Evolutionary conservation across 2,113 vertebrate species (phyloP).

Genomic region (human): DNA sequence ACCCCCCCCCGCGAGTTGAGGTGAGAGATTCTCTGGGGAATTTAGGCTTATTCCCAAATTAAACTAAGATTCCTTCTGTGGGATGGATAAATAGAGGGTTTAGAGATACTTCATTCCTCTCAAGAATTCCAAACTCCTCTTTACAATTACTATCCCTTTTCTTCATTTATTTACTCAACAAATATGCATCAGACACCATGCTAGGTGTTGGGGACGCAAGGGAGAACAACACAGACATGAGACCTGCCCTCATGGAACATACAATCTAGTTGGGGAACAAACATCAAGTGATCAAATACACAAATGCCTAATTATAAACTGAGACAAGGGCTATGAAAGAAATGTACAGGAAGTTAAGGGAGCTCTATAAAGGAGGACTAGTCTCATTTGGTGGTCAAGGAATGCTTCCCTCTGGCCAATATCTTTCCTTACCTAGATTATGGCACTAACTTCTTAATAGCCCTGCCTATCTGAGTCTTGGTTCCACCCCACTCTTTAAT

Average conservation of each 20-base stretch:
- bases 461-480: neutral
- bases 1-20: neutral
- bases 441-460: neutral
- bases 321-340: neutral
- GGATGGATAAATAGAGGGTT: neutral
- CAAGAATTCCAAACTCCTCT: neutral
- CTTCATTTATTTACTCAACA: slow-evolving; percentile 33
- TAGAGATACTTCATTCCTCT: neutral
- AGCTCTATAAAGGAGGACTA: neutral
- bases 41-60: neutral
- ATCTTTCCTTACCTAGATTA: neutral
- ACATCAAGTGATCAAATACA: neutral
- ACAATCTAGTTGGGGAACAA: neutral
- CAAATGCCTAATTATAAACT: neutral
- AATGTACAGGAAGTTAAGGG: neutral
- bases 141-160: neutral
- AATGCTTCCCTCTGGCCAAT: neutral
- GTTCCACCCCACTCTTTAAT: neutral
- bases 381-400: neutral
- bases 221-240: neutral
- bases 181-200: neutral
- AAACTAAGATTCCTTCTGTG: neutral
- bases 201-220: neutral
- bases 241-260: neutral
- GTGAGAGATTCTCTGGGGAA: neutral